phyloP scores from a whole-genome alignment of 2,888 invertebrate species.

The Eumerus sabulonum region DNA sequence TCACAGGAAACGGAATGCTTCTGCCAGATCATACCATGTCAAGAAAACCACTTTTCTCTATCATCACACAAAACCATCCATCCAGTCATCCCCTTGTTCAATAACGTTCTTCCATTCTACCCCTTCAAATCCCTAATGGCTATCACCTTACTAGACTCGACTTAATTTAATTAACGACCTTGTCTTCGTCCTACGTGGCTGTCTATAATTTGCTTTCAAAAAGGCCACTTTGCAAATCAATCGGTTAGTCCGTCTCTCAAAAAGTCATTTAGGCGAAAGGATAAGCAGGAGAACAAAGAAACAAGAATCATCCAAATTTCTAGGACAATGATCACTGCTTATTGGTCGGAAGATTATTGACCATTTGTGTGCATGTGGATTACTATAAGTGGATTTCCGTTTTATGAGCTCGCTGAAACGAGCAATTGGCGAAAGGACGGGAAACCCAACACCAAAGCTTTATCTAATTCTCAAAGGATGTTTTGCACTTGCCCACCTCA shows the following conservation, averaged over 20 bases:
- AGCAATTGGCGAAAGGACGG: not conserved
- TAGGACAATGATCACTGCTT: not conserved
- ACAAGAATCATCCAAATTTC: too few relatives aligned
- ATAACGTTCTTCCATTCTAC: too few relatives aligned
- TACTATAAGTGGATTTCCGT: slow-evolving; percentile 19
- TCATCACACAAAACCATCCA: too few relatives aligned
- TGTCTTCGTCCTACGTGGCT: too few relatives aligned
- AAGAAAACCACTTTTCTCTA: too few relatives aligned
- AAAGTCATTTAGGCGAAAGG: too few relatives aligned
- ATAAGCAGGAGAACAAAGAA: too few relatives aligned
- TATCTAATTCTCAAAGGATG: too few relatives aligned
- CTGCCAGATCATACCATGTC: not conserved
- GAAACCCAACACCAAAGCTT: not conserved
- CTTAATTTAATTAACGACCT: slow-evolving; percentile 24
- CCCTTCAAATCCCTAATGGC: not conserved
- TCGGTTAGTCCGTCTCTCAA: too few relatives aligned
- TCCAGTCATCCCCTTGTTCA: too few relatives aligned
- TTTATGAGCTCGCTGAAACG: not conserved
- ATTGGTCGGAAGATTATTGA: slow-evolving; percentile 28
- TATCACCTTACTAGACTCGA: slow-evolving; percentile 23
- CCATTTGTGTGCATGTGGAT: not conserved
- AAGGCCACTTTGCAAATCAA: too few relatives aligned
- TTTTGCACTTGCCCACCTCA: not conserved
- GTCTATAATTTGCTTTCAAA: too few relatives aligned
- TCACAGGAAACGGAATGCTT: not conserved